Base-by-base conservation (phyloP, 1,140 invertebrate genomes). In the Oedothorax gibbosus region DNA sequence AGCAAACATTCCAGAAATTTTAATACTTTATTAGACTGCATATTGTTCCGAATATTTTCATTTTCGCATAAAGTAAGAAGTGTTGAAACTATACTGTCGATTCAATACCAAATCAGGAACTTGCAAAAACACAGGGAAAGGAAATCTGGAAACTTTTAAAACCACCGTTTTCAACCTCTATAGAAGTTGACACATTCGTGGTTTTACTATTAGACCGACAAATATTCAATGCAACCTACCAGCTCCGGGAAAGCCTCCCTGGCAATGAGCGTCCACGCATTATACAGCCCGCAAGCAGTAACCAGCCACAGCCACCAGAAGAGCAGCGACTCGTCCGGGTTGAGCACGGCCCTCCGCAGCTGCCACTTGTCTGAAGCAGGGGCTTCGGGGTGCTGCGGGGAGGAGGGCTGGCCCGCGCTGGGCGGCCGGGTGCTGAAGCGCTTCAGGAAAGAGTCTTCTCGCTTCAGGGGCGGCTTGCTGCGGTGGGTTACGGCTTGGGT, bases 281-380 rank as follows among this genome's bases (percentile, higher is more conserved):
- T 98, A 91, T 99, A 98, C 49, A 98, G 92, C 85, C 98, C 95
- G 89, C 96, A 96, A 73, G 94, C 89, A n/a, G 96, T 97, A 85
- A 98, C 91, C 51, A 97, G 88, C 92, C 96, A 94, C 85, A 98
- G 92, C 97, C 97, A 99, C 89, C 96, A 96, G 91, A 97, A 98
- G 91, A 97, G 97, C 89, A 97, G 96, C 89, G 96, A 97, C 87
- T 96, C 96, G 90, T 98, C 97, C 0, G 97, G 97, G 90, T 98
- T 97, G 82, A 98, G 94, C 18, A 98, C 97, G 18, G 93, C 94
- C 3, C 20, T 35, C 18, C 93, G 91, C 15, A 94, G 94, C 80
- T 18, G 94, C 60, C 53, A 50, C 53, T 53, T 68, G 80, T 85
- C 49, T 10, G 66, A 50, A 49, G 65, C 91, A 91, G 71, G 54